phyloP scores from a whole-genome alignment of 2,888 invertebrate genomes.

The Trichacis sp. region DNA sequence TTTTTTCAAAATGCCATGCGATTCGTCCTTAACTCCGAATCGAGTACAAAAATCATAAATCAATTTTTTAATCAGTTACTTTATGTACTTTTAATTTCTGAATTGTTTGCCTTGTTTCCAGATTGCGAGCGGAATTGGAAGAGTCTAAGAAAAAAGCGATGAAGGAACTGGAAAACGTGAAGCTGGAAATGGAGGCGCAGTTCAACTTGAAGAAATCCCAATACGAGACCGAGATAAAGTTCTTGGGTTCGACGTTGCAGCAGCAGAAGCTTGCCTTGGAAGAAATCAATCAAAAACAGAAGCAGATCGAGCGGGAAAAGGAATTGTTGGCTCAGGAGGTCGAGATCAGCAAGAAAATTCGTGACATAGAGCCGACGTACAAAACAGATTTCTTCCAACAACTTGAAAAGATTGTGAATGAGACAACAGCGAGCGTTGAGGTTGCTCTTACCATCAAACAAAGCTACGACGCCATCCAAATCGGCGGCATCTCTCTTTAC shows the following conservation, averaged over 20 bases:
- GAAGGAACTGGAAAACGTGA: conserved; percentile 64
- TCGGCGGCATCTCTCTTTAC: conserved; percentile 62
- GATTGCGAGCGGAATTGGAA: conserved; percentile 63
- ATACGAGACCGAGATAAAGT: conserved; percentile 63
- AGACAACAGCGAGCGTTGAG: conserved; percentile 58
- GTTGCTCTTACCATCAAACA: conserved; percentile 55
- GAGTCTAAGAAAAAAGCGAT: conserved; percentile 65
- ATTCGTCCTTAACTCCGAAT: too few species aligned
- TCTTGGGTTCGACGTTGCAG: conserved; percentile 59
- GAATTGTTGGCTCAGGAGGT: conserved; percentile 66
- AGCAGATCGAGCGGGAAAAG: conserved; percentile 62
- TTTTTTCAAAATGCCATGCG: too few species aligned
- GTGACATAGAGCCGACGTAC: conserved; percentile 70
- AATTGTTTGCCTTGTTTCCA: too few species aligned
- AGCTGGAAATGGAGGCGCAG: conserved; percentile 61
- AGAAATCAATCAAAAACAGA: conserved; percentile 57
- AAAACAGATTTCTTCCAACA: conserved; percentile 71
- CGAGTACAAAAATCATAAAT: too few species aligned
- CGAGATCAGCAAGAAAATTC: conserved; percentile 68
- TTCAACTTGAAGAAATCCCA: conserved; percentile 59
- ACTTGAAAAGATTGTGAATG: conserved; percentile 69
- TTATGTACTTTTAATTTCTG: too few species aligned
- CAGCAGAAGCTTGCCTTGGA: conserved; percentile 62
- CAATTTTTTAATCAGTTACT: too few species aligned
- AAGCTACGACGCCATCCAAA: conserved; percentile 54